Evolutionary conservation across 2,888 invertebrate species (phyloP).

Genomic region (Ormia ochracea): DNA sequence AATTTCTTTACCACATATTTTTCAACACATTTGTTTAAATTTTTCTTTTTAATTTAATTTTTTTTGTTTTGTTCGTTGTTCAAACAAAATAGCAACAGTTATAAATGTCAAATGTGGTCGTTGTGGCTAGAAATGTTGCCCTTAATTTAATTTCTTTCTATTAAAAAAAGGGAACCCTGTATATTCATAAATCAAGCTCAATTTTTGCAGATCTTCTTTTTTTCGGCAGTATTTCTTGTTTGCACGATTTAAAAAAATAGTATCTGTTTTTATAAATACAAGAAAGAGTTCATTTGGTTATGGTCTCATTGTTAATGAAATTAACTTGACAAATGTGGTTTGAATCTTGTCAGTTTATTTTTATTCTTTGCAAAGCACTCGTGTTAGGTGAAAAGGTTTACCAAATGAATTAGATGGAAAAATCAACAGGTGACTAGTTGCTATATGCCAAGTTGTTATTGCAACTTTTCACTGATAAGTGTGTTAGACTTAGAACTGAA

Average conservation of each 20-base stretch:
- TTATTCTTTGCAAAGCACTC: not conserved
- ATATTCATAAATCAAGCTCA: conserved; percentile 47
- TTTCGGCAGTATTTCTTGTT: not conserved
- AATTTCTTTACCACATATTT: not conserved
- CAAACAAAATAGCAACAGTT: conserved; percentile 44
- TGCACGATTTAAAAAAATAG: conserved; percentile 7
- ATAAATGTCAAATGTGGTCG: conserved; percentile 52
- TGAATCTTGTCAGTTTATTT: conserved; percentile 38
- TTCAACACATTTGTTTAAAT: conserved; percentile 2
- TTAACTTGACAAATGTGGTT: conserved; percentile 48
- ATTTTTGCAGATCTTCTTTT: conserved; percentile 33
- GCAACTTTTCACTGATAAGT: not conserved
- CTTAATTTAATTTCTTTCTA: conserved; percentile 10
- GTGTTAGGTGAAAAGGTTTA: not conserved
- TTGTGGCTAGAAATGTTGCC: conserved; percentile 37
- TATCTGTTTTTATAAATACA: conserved; percentile 20
- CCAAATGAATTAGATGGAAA: conserved; percentile 6
- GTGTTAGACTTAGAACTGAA: conserved; percentile 16
- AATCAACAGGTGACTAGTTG: conserved; percentile 33
- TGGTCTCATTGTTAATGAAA: conserved; percentile 45
- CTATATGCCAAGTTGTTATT: not conserved
- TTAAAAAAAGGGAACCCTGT: conserved; percentile 14
- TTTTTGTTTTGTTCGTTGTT: not conserved
- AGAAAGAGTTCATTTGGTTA: conserved; percentile 31
- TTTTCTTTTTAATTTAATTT: not conserved